Conservation (phyloP, 1,140 invertebrate species). For the Temnothorax curvispinosus region DNA sequence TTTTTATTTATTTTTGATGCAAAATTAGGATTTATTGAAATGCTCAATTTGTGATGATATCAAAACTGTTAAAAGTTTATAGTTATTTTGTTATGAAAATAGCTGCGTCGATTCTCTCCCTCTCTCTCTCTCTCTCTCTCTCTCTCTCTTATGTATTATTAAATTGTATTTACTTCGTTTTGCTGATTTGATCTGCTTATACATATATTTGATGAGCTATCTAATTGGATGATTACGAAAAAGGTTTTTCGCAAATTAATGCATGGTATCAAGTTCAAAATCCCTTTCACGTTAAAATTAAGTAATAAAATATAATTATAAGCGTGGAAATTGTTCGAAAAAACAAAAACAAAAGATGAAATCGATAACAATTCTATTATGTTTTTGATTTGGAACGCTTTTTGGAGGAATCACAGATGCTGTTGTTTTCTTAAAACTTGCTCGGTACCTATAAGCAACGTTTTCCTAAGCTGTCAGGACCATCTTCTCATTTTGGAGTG, state of each 20-base stretch:
- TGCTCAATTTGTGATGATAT: background rate
- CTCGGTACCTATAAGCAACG: slow-evolving; percentile 24
- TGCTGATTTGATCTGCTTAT: background rate
- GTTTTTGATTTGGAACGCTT: background rate
- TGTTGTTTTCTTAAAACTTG: slow-evolving; percentile 46
- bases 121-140: too few species aligned
- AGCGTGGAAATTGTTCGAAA: background rate
- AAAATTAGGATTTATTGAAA: background rate
- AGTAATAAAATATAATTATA: background rate
- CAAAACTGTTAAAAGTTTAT: background rate
- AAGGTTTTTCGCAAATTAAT: background rate
- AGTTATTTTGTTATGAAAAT: background rate
- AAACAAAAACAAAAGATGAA: background rate
- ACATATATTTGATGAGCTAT: background rate
- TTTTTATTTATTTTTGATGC: background rate
- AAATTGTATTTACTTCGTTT: background rate
- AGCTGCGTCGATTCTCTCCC: background rate
- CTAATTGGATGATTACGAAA: background rate
- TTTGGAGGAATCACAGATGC: slow-evolving; percentile 12
- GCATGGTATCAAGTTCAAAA: background rate
- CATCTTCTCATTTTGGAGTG: slow-evolving; percentile 49
- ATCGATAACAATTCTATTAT: background rate
- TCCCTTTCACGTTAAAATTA: background rate
- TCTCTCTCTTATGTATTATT: background rate
- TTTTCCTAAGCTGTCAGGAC: slow-evolving; percentile 38